Evolutionary conservation across 1,140 invertebrate genomes (phyloP).

Genomic region (Temnothorax curvispinosus): DNA sequence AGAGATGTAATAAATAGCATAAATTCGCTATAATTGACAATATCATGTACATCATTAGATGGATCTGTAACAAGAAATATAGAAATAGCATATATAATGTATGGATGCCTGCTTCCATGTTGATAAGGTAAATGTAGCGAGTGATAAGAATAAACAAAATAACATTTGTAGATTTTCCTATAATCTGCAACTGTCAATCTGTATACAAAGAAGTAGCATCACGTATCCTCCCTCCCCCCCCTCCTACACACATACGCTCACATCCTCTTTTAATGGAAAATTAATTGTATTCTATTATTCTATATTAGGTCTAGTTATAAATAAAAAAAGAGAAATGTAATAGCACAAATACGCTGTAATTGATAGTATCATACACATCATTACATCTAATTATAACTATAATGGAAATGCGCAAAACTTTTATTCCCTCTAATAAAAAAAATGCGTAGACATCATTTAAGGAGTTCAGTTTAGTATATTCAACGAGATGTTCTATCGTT

Average conservation of each 20-base stretch:
- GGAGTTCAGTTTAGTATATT: neutral
- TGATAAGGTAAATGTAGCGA: neutral
- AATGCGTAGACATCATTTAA: neutral
- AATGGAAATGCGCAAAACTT: neutral
- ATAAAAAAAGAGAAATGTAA: too few species aligned
- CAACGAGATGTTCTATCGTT: neutral
- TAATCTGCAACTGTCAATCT: neutral
- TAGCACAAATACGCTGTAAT: too few species aligned
- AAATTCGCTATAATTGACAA: neutral
- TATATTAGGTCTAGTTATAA: neutral
- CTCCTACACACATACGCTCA: too few species aligned
- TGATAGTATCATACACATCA: neutral
- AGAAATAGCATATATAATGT: neutral
- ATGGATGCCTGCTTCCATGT: neutral
- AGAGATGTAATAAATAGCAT: neutral
- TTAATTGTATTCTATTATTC: neutral
- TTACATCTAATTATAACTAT: neutral
- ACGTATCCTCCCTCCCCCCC: too few species aligned
- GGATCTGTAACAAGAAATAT: neutral
- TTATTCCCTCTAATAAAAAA: slow-evolving; percentile 17
- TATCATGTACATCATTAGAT: neutral
- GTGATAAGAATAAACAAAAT: neutral
- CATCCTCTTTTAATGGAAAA: neutral
- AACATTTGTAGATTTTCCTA: neutral
- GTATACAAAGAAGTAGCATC: neutral